phyloP scores from a whole-genome alignment of 2,888 invertebrate species.

The Apotomis capreana region DNA sequence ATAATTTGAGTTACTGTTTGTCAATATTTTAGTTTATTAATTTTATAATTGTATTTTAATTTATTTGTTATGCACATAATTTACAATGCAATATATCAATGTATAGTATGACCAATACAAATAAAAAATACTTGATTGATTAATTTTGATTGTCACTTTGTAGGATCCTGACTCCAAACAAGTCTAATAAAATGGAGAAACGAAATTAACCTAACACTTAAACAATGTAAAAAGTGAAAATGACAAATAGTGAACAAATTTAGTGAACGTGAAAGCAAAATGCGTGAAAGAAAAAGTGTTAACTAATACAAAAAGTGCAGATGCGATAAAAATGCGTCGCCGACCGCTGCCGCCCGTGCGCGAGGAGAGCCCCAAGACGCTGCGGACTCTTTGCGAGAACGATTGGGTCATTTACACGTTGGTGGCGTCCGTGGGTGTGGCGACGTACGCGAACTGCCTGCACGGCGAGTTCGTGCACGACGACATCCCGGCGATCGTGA shows the following conservation, averaged over 20 bases:
- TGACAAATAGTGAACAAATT: too few relatives aligned
- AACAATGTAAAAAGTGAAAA: too few relatives aligned
- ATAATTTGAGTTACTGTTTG: too few relatives aligned
- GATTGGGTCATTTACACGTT: conserved; percentile 85
- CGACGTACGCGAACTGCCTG: conserved; percentile 89
- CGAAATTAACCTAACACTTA: too few relatives aligned
- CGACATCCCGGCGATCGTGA: conserved; percentile 92
- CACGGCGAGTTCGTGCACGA: conserved; percentile 94
- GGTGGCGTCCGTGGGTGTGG: conserved; percentile 86
- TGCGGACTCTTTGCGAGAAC: conserved; percentile 68
- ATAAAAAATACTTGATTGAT: too few relatives aligned
- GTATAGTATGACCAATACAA: too few relatives aligned
- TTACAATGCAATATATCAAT: too few relatives aligned
- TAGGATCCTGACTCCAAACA: too few relatives aligned
- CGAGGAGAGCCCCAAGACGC: conserved; percentile 70
- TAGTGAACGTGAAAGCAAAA: background rate
- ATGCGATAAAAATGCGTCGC: conserved; percentile 71
- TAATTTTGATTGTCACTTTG: too few relatives aligned
- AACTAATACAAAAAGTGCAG: background rate
- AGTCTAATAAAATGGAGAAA: background rate
- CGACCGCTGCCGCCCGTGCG: conserved; percentile 74
- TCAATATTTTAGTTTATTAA: too few relatives aligned
- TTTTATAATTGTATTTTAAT: too few relatives aligned
- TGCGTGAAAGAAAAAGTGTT: background rate
- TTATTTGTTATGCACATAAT: too few relatives aligned